These are phyloP conservation scores for Cichladusa arquata DNA, from an alignment of 2,113 vertebrate genomes.

Conservation along the genomic window DNA sequence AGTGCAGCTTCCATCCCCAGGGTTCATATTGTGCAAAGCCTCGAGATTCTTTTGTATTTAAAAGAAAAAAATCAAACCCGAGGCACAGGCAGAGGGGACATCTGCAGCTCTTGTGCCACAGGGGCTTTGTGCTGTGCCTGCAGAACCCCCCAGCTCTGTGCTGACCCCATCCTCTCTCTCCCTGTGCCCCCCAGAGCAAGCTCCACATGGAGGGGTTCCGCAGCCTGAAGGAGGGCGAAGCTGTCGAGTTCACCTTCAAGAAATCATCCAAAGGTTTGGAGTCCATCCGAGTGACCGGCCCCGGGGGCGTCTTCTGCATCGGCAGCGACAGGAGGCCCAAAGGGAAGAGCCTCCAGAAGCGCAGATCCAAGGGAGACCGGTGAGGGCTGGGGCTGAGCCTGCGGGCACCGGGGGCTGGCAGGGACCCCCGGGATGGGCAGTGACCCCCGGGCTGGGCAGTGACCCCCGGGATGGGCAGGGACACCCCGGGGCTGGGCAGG, in stretches of 20 bases:
- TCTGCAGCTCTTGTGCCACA: accelerated
- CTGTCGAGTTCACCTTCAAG: constrained; percentile 95
- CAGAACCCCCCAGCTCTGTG: accelerated
- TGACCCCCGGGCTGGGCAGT: not conserved
- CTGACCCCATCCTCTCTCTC: not conserved
- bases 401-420: no score
- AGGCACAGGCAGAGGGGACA: accelerated
- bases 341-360: constrained; percentile 91
- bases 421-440: no score
- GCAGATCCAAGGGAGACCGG: constrained; percentile 93
- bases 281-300: constrained; percentile 89
- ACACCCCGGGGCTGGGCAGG: not conserved
- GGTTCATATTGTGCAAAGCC: not conserved
- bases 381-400: constrained; percentile 28
- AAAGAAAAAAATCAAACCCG: no score
- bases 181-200: constrained; percentile 82
- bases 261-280: constrained; percentile 95
- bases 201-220: constrained; percentile 98
- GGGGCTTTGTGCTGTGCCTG: not conserved
- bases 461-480: not conserved
- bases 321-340: constrained; percentile 93
- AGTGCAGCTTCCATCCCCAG: not conserved
- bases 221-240: constrained; percentile 95
- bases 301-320: constrained; percentile 88
- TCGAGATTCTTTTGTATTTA: not conserved